Evolutionary conservation across 2,113 vertebrate species (phyloP).

Genomic region (Cyanoliseus patagonus): DNA sequence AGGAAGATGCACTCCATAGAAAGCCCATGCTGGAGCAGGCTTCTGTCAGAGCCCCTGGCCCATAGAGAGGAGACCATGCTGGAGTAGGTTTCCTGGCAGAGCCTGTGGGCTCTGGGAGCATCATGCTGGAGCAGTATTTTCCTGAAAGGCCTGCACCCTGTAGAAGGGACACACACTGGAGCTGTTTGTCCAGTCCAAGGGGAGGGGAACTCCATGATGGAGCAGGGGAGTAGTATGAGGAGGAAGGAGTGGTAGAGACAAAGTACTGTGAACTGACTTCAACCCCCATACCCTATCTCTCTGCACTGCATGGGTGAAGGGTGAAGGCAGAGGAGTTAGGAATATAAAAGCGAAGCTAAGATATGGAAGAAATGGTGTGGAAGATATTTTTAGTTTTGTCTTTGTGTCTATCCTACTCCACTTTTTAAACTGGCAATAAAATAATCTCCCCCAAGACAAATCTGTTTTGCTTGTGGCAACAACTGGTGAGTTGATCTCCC

Average conservation of each 20-base stretch:
- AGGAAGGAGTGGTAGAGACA: rapidly evolving
- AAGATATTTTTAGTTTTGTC: neutral
- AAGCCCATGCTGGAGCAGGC: neutral
- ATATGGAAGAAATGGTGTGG: neutral
- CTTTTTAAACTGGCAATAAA: neutral
- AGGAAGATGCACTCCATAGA: neutral
- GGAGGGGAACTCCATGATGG: neutral
- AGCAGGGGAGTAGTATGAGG: neutral
- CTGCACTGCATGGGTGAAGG: rapidly evolving
- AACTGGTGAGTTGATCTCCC: neutral
- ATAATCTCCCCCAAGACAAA: neutral
- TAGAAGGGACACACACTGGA: neutral
- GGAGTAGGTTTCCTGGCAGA: neutral
- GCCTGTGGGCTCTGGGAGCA: neutral
- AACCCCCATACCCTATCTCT: neutral
- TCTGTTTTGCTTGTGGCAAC: neutral
- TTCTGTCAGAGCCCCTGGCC: neutral
- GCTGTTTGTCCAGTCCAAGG: rapidly evolving
- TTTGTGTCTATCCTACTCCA: neutral
- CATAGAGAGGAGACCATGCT: neutral
- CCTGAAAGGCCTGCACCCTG: neutral
- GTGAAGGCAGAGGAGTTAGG: neutral
- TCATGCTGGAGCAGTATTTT: neutral
- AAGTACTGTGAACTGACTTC: neutral
- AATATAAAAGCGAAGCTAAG: neutral